Percentiles rank a stretch among this genome's conserved stretches.
These are phyloP conservation scores for Loris lydekkerianus DNA, from an alignment of 2,797 vertebrate genomes.

Conservation along the genomic window DNA sequence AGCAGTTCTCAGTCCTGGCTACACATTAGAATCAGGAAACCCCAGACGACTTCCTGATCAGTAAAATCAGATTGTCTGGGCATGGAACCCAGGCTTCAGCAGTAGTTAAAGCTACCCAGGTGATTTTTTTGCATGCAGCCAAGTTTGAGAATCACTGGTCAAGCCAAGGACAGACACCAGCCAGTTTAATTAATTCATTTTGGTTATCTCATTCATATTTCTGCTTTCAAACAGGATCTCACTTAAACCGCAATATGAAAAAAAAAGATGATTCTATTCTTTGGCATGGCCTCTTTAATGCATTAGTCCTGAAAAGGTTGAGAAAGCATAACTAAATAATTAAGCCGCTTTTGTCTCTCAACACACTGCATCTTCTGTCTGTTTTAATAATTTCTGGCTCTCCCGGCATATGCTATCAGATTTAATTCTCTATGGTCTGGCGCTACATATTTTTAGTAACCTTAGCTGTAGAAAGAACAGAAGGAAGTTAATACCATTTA, in stretches of 20 bases:
- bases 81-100: background rate
- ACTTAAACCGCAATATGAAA: constrained; percentile 48
- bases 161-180: constrained; percentile 23
- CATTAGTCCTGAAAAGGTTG: constrained; percentile 62
- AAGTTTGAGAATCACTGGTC: constrained; percentile 45
- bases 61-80: background rate
- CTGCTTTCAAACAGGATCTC: constrained; percentile 49
- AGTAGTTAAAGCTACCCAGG: background rate
- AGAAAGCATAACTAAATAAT: constrained; percentile 74
- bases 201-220: constrained; percentile 70
- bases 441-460: constrained; percentile 55
- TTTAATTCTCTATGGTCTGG: constrained; percentile 32
- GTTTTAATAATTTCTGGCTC: constrained; percentile 66
- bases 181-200: constrained; percentile 62
- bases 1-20: background rate
- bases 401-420: constrained; percentile 29
- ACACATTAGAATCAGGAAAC: background rate
- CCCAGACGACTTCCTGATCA: background rate
- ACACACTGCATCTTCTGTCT: constrained; percentile 14
- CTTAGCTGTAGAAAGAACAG: constrained; percentile 54
- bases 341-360: constrained; percentile 55
- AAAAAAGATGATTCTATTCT: constrained; percentile 51
- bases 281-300: constrained; percentile 29
- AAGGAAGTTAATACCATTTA: constrained; percentile 46
- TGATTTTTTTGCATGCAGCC: constrained; percentile 49